Conservation (phyloP, 1,140 invertebrate species). For the Temnothorax nylanderi region DNA sequence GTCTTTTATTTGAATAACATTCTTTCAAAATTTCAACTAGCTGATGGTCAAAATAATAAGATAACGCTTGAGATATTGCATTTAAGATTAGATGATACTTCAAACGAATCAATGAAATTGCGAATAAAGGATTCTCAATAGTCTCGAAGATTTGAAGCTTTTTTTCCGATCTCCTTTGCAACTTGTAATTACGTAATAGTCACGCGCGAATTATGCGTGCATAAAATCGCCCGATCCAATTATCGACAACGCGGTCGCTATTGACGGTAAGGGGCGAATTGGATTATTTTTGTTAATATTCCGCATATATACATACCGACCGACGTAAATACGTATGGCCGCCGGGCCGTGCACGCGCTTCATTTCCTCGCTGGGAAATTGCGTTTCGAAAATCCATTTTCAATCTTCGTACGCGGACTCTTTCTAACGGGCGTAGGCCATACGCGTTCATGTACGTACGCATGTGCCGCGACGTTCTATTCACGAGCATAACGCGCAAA, state of each 20-base stretch:
- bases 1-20: not conserved
- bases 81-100: not conserved
- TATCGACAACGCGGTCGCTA: not conserved
- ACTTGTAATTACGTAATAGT: not conserved
- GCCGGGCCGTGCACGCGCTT: conserved; percentile 65
- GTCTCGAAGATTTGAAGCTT: not conserved
- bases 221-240: conserved; percentile 16
- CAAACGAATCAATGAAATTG: not conserved
- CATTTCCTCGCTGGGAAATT: conserved; percentile 76
- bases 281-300: conserved; percentile 74
- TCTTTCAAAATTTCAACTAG: not conserved
- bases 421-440: conserved; percentile 52
- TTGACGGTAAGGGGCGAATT: conserved; percentile 42
- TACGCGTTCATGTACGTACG: not conserved
- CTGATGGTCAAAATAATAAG: not conserved
- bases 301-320: conserved; percentile 37
- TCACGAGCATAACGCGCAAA: not conserved
- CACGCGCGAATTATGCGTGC: conserved; percentile 14
- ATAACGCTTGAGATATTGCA: not conserved
- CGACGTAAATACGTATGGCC: conserved; percentile 46
- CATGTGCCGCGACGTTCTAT: conserved; percentile 14
- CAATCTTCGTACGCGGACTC: conserved; percentile 68
- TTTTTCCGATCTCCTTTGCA: not conserved
- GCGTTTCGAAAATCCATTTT: conserved; percentile 76
- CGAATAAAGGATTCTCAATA: not conserved